A percentile compares a stretch with the other conserved stretches of the same genome.
These are phyloP conservation scores for Phrixothrix hirtus DNA, from an alignment of 2,888 invertebrate species.

Conservation along the genomic window DNA sequence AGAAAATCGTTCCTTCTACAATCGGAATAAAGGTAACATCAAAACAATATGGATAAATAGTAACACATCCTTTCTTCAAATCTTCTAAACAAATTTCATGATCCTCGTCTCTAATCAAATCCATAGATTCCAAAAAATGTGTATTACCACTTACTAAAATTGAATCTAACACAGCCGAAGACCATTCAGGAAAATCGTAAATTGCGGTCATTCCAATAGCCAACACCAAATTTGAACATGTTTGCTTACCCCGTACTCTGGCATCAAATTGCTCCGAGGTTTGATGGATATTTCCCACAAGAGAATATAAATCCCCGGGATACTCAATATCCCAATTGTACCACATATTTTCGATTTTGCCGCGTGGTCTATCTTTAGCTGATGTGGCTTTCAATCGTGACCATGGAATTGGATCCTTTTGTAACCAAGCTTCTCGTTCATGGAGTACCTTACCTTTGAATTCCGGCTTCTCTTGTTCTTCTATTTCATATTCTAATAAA, in stretches of 20 bases:
- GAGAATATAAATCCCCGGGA: constrained; percentile 67
- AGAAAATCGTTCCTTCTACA: constrained; percentile 66
- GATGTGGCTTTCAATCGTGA: constrained; percentile 41
- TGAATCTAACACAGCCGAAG: constrained; percentile 64
- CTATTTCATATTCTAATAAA: constrained; percentile 57
- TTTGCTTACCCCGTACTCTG: constrained; percentile 65
- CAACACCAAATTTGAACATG: constrained; percentile 45
- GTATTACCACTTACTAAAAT: constrained; percentile 63
- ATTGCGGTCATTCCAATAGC: constrained; percentile 61
- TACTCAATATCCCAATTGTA: constrained; percentile 72
- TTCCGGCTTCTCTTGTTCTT: constrained; percentile 52
- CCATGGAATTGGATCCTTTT: constrained; percentile 52
- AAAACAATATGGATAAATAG: constrained; percentile 64
- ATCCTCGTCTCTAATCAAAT: constrained; percentile 58
- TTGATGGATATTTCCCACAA: constrained; percentile 70
- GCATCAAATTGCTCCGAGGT: constrained; percentile 61
- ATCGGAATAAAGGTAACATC: constrained; percentile 61
- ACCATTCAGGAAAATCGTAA: constrained; percentile 67
- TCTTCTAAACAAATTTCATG: constrained; percentile 64
- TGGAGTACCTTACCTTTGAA: constrained; percentile 50
- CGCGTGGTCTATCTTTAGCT: constrained; percentile 41
- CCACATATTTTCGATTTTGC: constrained; percentile 56
- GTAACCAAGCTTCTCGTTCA: constrained; percentile 52
- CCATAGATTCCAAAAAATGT: constrained; percentile 61
- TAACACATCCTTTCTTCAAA: constrained; percentile 59